A percentile compares a stretch with the other conserved stretches of the same genome.
Evolutionary conservation across 2,888 invertebrate species (phyloP).

Genomic region (Epirrhoe tristata): DNA sequence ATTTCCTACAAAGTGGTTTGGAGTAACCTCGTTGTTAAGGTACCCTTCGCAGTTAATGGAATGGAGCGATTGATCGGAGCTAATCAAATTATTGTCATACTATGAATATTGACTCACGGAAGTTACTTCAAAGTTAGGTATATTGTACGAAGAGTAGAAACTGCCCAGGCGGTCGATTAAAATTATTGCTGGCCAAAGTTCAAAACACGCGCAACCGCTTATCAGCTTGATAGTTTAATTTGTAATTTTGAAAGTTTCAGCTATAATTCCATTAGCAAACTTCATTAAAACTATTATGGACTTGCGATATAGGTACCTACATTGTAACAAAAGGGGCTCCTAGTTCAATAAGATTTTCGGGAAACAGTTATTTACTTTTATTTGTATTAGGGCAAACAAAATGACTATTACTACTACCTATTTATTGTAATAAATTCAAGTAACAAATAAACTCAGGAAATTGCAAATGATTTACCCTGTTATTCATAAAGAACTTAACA

Average conservation of each 20-base stretch:
- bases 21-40: background rate
- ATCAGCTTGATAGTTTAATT: conserved; percentile 7
- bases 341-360: background rate
- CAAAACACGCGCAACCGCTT: background rate
- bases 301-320: background rate
- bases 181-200: conserved; percentile 8
- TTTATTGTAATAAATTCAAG: too few relatives aligned
- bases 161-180: conserved; percentile 1
- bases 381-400: too few relatives aligned
- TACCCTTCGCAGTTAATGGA: background rate
- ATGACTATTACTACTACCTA: too few relatives aligned
- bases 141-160: background rate
- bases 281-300: background rate
- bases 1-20: background rate
- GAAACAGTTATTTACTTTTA: too few relatives aligned
- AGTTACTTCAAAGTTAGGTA: background rate
- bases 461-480: background rate
- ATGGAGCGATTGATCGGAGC: background rate
- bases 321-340: background rate
- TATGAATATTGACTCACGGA: background rate
- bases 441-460: too few relatives aligned
- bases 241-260: background rate
- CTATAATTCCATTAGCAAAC: background rate
- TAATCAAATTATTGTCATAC: background rate
- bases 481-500: background rate